Percentiles rank a stretch among this genome's conserved stretches.
Evolutionary conservation across 2,888 invertebrate species (phyloP).

Genomic region (Microctonus aethiopoides): DNA sequence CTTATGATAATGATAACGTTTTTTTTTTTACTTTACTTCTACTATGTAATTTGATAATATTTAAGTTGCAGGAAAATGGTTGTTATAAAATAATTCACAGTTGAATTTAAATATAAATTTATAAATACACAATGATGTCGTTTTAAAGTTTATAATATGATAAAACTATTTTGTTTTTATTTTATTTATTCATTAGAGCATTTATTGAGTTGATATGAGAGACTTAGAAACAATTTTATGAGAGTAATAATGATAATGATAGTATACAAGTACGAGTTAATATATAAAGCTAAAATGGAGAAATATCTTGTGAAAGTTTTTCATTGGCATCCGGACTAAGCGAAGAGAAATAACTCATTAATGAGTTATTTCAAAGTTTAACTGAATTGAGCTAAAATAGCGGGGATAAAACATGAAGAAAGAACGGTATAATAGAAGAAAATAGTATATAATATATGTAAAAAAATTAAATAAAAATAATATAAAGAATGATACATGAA

Average conservation of each 20-base stretch:
- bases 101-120: too few relatives aligned
- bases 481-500: too few relatives aligned
- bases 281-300: background rate
- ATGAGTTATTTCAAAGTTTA: conserved; percentile 63
- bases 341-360: conserved; percentile 55
- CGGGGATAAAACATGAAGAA: conserved; percentile 43
- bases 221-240: background rate
- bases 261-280: conserved; percentile 4
- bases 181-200: background rate
- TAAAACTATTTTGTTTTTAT: too few relatives aligned
- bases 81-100: too few relatives aligned
- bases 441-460: conserved; percentile 5
- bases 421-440: background rate
- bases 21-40: too few relatives aligned
- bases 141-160: too few relatives aligned
- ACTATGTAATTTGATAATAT: too few relatives aligned
- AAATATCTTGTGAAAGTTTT: conserved; percentile 7
- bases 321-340: conserved; percentile 50
- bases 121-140: too few relatives aligned
- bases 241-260: too few relatives aligned
- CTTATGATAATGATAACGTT: too few relatives aligned
- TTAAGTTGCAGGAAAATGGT: too few relatives aligned
- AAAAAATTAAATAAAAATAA: conserved; percentile 1
- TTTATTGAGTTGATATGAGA: background rate
- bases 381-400: conserved; percentile 57